Percentiles rank a stretch among this genome's conserved stretches.
These are phyloP conservation scores for Desmodus rotundus DNA, from an alignment of 2,113 vertebrate species.

Conservation along the genomic window DNA sequence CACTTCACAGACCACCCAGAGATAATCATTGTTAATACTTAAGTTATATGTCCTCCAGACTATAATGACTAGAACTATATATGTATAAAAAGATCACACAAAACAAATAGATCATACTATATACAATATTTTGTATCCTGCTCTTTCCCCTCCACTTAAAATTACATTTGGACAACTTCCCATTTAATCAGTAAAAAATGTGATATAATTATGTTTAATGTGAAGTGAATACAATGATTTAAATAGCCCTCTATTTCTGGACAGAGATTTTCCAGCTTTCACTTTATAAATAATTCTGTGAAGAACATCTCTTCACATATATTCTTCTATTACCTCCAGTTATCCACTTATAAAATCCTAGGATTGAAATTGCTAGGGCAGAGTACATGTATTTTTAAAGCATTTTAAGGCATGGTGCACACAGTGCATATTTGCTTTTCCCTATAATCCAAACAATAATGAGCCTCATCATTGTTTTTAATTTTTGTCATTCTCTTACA, in stretches of 20 bases:
- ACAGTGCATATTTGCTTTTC: background rate
- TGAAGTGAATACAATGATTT: background rate
- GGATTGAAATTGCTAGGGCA: background rate
- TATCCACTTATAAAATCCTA: background rate
- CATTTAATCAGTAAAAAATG: background rate
- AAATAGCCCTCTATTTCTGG: background rate
- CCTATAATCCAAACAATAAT: background rate
- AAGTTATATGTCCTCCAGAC: background rate
- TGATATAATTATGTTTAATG: background rate
- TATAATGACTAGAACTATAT: background rate
- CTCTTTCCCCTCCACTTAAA: background rate
- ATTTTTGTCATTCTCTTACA: background rate
- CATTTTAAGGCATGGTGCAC: background rate
- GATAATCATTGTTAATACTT: background rate
- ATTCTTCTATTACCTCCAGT: background rate
- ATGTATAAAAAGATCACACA: background rate
- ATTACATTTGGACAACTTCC: background rate
- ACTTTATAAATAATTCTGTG: conserved; percentile 20
- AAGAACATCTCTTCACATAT: background rate
- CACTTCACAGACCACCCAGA: background rate
- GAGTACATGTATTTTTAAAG: background rate
- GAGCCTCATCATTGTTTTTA: background rate
- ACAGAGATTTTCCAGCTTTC: background rate
- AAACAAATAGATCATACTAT: background rate
- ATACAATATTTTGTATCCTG: background rate